Evolutionary conservation across 2,113 vertebrate species (phyloP).

Genomic region (Sterna hirundo): DNA sequence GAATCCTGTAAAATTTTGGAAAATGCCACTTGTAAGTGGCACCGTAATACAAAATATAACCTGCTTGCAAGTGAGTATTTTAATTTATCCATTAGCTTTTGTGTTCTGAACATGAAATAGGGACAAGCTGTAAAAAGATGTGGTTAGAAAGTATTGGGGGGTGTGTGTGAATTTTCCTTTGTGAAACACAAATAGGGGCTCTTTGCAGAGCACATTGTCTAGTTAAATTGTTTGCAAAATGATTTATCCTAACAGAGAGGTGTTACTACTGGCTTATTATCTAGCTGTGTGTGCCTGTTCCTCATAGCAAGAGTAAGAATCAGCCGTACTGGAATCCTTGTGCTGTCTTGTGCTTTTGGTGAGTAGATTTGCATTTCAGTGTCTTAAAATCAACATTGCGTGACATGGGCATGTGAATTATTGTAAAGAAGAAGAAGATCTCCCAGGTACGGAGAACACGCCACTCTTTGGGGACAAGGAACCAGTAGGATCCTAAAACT

Average conservation of each 20-base stretch:
- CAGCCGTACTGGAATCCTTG: not conserved
- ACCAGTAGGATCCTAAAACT: not conserved
- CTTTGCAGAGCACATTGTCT: not conserved
- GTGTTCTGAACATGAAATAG: not conserved
- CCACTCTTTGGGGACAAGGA: not conserved
- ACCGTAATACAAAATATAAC: not conserved
- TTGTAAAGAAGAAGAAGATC: not conserved
- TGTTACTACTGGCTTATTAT: not conserved
- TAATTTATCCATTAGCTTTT: not conserved
- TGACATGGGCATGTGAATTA: not conserved
- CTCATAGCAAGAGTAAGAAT: not conserved
- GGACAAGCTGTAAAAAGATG: not conserved
- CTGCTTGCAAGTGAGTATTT: not conserved
- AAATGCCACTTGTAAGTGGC: not conserved
- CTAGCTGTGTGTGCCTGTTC: not conserved
- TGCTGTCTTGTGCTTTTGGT: not conserved
- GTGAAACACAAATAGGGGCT: not conserved
- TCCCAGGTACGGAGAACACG: not conserved
- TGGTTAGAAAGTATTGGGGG: not conserved
- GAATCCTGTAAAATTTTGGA: not conserved
- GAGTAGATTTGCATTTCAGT: not conserved
- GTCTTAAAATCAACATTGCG: not conserved
- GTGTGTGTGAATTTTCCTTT: not conserved
- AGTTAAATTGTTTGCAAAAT: not conserved
- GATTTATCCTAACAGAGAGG: not conserved